phyloP scores from a whole-genome alignment of 2,113 vertebrate genomes.

The Halichoeres trimaculatus region DNA sequence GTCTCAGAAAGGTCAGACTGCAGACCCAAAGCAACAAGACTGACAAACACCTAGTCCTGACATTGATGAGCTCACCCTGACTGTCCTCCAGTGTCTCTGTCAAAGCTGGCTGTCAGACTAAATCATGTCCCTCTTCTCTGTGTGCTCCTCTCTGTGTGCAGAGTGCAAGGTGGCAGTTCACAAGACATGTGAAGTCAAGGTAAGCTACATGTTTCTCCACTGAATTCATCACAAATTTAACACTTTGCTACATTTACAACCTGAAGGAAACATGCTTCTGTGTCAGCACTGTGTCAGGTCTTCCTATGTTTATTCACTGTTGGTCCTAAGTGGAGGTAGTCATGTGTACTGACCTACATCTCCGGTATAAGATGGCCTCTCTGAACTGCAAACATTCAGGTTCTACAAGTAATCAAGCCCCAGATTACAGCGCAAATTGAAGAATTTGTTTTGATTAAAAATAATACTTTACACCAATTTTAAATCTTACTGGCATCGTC shows the following conservation, averaged over 20 bases:
- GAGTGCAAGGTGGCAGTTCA: conserved; percentile 74
- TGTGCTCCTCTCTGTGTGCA: conserved; percentile 42
- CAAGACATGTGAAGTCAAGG: conserved; percentile 71
- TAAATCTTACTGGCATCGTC: background rate
- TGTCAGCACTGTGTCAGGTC: conserved; percentile 30
- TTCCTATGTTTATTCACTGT: conserved; percentile 29
- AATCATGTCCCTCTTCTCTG: conserved; percentile 4
- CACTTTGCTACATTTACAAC: background rate
- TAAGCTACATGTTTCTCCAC: conserved; percentile 26
- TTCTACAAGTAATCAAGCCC: conserved; percentile 58
- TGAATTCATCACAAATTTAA: background rate
- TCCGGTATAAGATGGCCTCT: conserved; percentile 47
- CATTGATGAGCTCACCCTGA: conserved; percentile 5
- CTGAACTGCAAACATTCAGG: conserved; percentile 46
- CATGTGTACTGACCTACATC: conserved; percentile 74
- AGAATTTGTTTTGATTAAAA: too few species aligned
- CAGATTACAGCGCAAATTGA: background rate
- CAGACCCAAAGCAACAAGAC: conserved; percentile 9
- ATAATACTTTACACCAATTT: background rate
- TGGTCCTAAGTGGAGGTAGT: conserved; percentile 50
- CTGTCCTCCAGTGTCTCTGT: conserved; percentile 9
- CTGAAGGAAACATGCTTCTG: background rate
- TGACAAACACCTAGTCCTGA: background rate
- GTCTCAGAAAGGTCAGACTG: conserved; percentile 21
- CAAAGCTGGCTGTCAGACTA: conserved; percentile 4